These are phyloP conservation scores for Sceloporus tristichus DNA, from an alignment of 2,113 vertebrate genomes.

Conservation along the genomic window DNA sequence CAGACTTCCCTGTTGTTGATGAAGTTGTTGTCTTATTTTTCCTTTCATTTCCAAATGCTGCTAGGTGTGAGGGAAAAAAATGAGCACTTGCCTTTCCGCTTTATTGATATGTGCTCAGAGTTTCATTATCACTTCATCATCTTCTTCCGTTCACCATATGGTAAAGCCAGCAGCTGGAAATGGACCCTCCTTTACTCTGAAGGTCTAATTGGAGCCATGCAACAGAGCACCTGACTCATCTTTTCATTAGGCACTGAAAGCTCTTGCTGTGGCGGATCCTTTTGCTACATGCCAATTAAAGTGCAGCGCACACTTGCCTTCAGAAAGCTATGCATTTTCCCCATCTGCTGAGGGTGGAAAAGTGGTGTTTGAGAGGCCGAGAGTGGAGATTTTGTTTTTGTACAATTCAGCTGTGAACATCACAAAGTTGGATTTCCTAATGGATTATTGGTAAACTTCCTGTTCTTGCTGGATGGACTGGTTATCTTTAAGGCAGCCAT, in stretches of 20 bases:
- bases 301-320: neutral
- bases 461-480: neutral
- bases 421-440: neutral
- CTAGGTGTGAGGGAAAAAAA: neutral
- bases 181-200: constrained; percentile 20
- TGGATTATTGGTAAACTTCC: neutral
- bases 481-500: neutral
- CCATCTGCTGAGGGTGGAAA: constrained; percentile 32
- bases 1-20: no score
- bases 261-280: constrained; percentile 22
- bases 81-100: neutral
- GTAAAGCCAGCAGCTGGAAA: neutral
- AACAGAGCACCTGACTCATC: neutral
- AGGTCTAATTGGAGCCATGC: constrained; percentile 10
- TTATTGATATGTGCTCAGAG: neutral
- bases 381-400: neutral
- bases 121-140: neutral
- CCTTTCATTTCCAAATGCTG: neutral
- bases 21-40: neutral
- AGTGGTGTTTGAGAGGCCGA: neutral
- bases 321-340: neutral
- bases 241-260: neutral
- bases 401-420: neutral
- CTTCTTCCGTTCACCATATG: neutral
- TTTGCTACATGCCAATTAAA: constrained; percentile 29